Conservation (phyloP, 1,140 invertebrate genomes). For the Physella acuta region DNA sequence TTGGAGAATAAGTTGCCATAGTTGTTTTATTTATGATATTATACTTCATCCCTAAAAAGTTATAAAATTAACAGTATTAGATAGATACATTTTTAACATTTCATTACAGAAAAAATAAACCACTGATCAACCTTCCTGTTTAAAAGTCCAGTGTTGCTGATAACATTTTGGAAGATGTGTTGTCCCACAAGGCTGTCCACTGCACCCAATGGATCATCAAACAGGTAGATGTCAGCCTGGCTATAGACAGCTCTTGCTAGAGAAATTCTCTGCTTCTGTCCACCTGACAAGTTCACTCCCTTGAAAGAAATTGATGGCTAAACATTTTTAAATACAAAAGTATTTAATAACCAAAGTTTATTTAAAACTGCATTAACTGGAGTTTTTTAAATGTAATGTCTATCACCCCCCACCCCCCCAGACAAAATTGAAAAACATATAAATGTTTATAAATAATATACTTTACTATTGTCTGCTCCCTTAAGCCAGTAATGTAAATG, state of each 20-base stretch:
- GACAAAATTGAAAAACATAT: too few species aligned
- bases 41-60: too few species aligned
- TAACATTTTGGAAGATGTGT: background rate
- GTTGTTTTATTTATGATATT: too few species aligned
- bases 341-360: background rate
- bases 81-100: too few species aligned
- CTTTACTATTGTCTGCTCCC: too few species aligned
- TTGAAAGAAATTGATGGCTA: background rate
- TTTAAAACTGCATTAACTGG: too few species aligned
- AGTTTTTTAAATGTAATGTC: too few species aligned
- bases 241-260: background rate
- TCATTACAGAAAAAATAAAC: background rate
- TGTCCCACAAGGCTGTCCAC: background rate
- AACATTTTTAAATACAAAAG: background rate
- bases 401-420: too few species aligned
- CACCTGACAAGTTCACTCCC: background rate
- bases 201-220: background rate
- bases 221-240: background rate
- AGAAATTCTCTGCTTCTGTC: background rate
- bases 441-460: too few species aligned
- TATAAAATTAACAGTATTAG: too few species aligned
- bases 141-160: background rate
- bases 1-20: too few species aligned
- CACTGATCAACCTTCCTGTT: background rate
- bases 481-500: too few species aligned